A percentile compares a stretch with the other conserved stretches of the same genome.
phyloP scores from a whole-genome alignment of 2,888 invertebrate genomes.

The Xestoiulus laeticollis region DNA sequence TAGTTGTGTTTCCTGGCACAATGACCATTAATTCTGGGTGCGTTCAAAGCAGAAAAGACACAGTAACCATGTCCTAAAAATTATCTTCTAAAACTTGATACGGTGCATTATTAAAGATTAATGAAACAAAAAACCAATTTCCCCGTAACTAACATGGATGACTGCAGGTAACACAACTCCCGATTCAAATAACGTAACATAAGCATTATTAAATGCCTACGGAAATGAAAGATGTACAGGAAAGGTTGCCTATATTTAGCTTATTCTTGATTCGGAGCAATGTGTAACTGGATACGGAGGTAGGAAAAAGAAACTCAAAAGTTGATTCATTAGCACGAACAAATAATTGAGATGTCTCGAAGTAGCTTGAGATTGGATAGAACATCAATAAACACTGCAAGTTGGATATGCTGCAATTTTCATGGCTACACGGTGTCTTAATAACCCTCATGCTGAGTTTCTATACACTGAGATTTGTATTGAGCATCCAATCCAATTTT shows the following conservation, averaged over 20 bases:
- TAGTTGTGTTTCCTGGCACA: neutral
- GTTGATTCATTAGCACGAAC: neutral
- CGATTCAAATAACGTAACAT: neutral
- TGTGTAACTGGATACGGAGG: neutral
- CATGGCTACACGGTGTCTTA: too few relatives aligned
- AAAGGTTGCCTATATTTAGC: neutral
- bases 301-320: neutral
- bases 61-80: neutral
- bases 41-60: neutral
- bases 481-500: too few relatives aligned
- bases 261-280: neutral
- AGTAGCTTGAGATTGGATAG: neutral
- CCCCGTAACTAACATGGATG: neutral
- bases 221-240: neutral
- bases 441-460: too few relatives aligned
- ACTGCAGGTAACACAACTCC: neutral
- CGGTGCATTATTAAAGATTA: neutral
- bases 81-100: neutral
- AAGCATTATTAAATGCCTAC: slow-evolving; percentile 19
- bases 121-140: slow-evolving; percentile 23
- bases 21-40: neutral
- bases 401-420: too few relatives aligned
- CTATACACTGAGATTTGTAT: too few relatives aligned
- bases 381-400: neutral
- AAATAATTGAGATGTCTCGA: neutral